Evolutionary conservation across 2,797 vertebrate genomes (phyloP), one percentile per base, ranked within the genome.

Genomic region (Eospalax fontanierii): DNA sequence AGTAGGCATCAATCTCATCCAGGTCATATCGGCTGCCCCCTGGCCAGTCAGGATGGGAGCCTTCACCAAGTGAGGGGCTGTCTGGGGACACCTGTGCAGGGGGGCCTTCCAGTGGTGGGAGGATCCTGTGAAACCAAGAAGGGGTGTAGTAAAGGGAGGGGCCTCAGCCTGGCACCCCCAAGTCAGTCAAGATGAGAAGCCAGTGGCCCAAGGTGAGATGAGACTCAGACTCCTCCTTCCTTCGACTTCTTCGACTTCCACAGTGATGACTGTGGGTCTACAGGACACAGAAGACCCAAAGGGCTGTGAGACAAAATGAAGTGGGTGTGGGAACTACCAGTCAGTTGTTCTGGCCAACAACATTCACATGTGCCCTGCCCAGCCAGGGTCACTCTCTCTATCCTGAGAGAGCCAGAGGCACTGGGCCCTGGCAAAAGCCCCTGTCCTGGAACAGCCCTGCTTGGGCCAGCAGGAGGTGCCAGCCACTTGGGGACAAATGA

Each of bases 1-100:
- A 99, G 97, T 98, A 98, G 28, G 99, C 99, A 28, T 99, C 99
- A 24, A 99, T 99, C 97, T 99, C 99, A 0, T 99, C 99, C 98
- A 99, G 99, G 98, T 99, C 99, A 28, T 99, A 99, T 97, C 99
- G 99, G 97, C 99, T 99, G 97, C 99, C 96, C 66, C 98, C 98
- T 68, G 99, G 98, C 94, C 98, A 98, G 46, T 98, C 97, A 8
- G 97, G 98, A 97, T 98, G 98, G 24, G 98, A 98, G 63, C 98
- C 97, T 90, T 97, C 98, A 0, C 97, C 98, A 86, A 97, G 97
- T 70, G 98, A 97, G 0, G 97, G 98, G 95, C 96, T 94, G 61
- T 97, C 92, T 0, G 97, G 98, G 80, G 98, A 98, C 57, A 94
- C 96, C 80, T 97, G 98, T 2, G 92, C 71, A 50, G 96, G 95